A percentile compares a stretch with the other conserved stretches of the same genome.
Evolutionary conservation across 2,888 invertebrate genomes (phyloP).

Genomic region (Ophioninae sp.): DNA sequence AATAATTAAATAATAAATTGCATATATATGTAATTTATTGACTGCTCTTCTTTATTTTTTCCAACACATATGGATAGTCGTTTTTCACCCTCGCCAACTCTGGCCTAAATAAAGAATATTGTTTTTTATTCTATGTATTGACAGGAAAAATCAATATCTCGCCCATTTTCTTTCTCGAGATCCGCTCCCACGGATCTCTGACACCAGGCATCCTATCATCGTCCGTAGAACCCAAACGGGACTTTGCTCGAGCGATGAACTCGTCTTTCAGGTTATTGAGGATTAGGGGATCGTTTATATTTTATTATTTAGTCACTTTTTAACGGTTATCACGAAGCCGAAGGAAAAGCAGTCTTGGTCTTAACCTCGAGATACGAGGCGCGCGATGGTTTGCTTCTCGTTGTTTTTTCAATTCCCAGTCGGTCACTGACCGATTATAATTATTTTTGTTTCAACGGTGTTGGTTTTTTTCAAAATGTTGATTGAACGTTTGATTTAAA

Average conservation of each 20-base stretch:
- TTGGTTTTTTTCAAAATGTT: too few relatives aligned
- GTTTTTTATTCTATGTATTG: conserved; percentile 23
- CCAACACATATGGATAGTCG: background rate
- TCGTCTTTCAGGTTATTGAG: conserved; percentile 66
- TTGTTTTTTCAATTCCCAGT: conserved; percentile 43
- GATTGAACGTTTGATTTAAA: too few relatives aligned
- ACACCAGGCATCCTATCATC: conserved; percentile 21
- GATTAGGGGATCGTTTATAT: conserved; percentile 60
- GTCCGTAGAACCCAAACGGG: conserved; percentile 51
- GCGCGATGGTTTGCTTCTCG: conserved; percentile 49
- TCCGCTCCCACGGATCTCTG: conserved; percentile 51
- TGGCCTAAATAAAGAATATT: conserved; percentile 13
- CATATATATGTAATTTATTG: background rate
- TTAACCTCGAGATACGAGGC: conserved; percentile 62
- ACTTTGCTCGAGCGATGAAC: conserved; percentile 62
- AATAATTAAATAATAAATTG: too few relatives aligned
- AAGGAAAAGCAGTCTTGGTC: conserved; percentile 49
- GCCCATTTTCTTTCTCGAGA: background rate
- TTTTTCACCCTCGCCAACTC: background rate
- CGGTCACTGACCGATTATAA: conserved; percentile 38
- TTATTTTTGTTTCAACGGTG: background rate
- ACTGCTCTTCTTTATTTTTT: background rate
- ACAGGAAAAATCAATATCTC: conserved; percentile 42
- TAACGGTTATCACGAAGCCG: conserved; percentile 31
- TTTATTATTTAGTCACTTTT: conserved; percentile 24